Evolutionary conservation across 2,797 vertebrate genomes (phyloP), one percentile per base, ranked within the genome.

Genomic region (Eupleurogrammus muticus): DNA sequence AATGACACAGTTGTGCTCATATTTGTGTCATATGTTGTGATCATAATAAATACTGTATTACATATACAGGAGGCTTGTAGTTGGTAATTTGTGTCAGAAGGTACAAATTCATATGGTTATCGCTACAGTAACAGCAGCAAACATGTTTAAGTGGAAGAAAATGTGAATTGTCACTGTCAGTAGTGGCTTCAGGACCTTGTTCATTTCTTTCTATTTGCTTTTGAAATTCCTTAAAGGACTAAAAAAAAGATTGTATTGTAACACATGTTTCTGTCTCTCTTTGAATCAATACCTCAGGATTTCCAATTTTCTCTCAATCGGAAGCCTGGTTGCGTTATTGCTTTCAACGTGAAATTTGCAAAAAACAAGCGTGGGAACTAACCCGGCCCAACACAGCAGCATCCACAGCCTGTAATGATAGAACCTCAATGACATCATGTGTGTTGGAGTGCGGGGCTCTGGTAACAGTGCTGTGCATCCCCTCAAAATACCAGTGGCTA

Each of bases 381-480:
- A 58, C 70, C 57, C 21, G 40, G 75, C 74, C 73, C 66, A 72
- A 70, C 57, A 54, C 59, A 56, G 80, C 71, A 79, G 85, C 79
- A 64, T 89, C 80, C 75, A 82, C 85, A 91, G 87, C 81, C 86
- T 92, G 81, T 89, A 90, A 90, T 90, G 91, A 90, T 78, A 53
- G 84, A 92, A 87, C 89, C 85, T 93, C 90, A 83, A 84, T 94
- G 93, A 92, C 90, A 90, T 93, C 91, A 92, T 85, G 64, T 35
- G 70, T 77, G 73, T 89, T 87, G 80, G 69, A 75, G 76, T 74
- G 76, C 6, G 67, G 78, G 75, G 80, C 80, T 88, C 80, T 85
- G 87, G 70, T 90, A 87, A 87, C 77, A 21, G 82, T 44, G 51
- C 66, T 11, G 51, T 83, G 75, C 60, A 78, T 86, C 83, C 85